These are phyloP conservation scores for Gymnocypris eckloni DNA, from an alignment of 2,797 vertebrate genomes.

Conservation along the genomic window DNA sequence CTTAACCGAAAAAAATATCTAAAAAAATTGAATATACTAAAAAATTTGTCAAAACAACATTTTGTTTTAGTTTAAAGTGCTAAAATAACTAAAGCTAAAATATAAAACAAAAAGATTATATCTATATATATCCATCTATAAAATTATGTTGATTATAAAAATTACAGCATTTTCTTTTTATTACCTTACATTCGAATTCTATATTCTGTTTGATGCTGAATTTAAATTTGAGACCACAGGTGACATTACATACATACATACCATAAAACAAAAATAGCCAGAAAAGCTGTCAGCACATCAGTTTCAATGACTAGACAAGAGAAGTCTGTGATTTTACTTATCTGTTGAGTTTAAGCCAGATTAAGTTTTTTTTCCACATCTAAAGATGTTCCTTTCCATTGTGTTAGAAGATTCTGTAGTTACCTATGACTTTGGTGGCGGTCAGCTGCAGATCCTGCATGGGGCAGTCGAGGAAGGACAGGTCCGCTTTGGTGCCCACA, in stretches of 20 bases:
- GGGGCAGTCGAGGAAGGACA: constrained; percentile 81
- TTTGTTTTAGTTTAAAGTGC: too few species aligned
- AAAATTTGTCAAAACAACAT: too few species aligned
- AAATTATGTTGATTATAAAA: too few species aligned
- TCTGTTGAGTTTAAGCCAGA: not conserved
- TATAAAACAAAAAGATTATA: too few species aligned
- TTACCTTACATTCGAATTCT: too few species aligned
- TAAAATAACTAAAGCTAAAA: too few species aligned
- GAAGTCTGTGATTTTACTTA: not conserved
- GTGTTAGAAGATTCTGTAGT: constrained; percentile 2
- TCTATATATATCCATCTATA: too few species aligned
- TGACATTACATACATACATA: not conserved
- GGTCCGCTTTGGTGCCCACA: constrained; percentile 63
- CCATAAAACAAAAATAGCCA: not conserved
- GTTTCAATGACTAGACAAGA: not conserved
- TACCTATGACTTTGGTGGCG: constrained; percentile 73
- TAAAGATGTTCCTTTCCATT: not conserved
- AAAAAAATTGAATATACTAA: too few species aligned
- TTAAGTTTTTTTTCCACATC: not conserved
- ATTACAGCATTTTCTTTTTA: too few species aligned
- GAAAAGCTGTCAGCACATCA: not conserved
- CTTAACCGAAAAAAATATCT: too few species aligned
- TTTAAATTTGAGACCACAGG: too few species aligned
- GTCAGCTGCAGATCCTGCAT: constrained; percentile 72
- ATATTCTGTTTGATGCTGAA: too few species aligned